Base-by-base conservation (phyloP, 2,888 invertebrate genomes). In the Meghimatium bilineatum region DNA sequence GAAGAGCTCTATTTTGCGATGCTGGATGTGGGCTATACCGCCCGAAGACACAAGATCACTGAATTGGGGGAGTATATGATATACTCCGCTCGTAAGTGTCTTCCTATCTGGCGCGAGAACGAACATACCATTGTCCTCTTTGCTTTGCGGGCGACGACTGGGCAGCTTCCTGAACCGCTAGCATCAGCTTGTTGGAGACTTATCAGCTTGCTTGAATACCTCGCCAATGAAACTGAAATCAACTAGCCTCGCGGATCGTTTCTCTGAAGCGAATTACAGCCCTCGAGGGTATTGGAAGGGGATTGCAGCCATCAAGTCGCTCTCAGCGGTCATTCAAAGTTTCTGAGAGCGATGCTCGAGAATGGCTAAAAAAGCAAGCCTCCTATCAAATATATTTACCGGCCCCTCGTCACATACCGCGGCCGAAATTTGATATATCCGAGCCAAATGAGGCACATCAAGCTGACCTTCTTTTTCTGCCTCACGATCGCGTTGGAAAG, bases 401-500 rank as follows among this genome's bases (percentile, higher is more conserved):
- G 1, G 8, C 29, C 0, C 72, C 49, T n/a, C 72, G 72, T 1
- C 17, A 20, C 14, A 74, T 74, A n/a, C 72, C 72, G 10, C 44
- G 72, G 23, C 29, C 49, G 6, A 29, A 14, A 14, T 49, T 49
- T 49, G n/a, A 44, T 29, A 23, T 29, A 26, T 12, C 17, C 1
- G 3, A 20, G 38, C 79, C 79, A 12, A 83, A 83, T 56, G 72
- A 72, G 60, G 63, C 32, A 5, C 63, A 78, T 44, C 83, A 78
- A 60, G 72, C 44, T 6, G 78, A 83, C 66, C 34, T 74, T 0
- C 32, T 32, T 1, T 66, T 29, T 20, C 17, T 66, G 66, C 66
- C 32, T 8, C 66, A 32, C 17, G 66, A 66, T 32, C 6, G 17
- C 14, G 66, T 66, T 12, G 20, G 23, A 8, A 10, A 29, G 17